These are phyloP conservation scores for Andrena bucephala DNA, from an alignment of 2,888 invertebrate species.

Conservation along the genomic window DNA sequence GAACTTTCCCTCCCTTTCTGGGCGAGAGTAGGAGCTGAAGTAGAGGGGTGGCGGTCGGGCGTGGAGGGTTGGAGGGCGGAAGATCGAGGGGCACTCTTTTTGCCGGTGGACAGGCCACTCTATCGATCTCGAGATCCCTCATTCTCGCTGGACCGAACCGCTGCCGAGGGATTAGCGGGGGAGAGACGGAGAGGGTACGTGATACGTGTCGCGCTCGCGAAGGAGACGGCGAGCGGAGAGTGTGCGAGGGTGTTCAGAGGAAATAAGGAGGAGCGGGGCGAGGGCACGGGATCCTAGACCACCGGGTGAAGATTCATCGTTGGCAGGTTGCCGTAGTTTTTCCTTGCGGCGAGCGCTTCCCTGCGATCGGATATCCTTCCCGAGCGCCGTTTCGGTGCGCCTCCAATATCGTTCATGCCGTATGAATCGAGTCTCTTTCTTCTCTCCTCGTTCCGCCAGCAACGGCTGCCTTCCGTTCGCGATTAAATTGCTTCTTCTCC, in stretches of 20 bases:
- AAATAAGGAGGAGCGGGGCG: slow-evolving; percentile 34
- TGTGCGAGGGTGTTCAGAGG: slow-evolving; percentile 5
- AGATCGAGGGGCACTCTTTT: slow-evolving; percentile 60
- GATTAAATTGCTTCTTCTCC: slow-evolving; percentile 50
- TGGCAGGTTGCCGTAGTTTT: slow-evolving; percentile 71
- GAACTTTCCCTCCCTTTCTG: not conserved
- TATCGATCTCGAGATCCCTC: slow-evolving; percentile 59
- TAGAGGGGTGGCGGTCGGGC: not conserved
- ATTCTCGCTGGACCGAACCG: slow-evolving; percentile 42
- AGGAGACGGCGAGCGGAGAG: slow-evolving; percentile 14
- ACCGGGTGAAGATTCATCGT: slow-evolving; percentile 57
- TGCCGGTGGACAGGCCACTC: slow-evolving; percentile 38
- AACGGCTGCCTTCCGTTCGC: slow-evolving; percentile 6
- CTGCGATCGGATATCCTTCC: slow-evolving; percentile 54
- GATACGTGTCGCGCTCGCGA: slow-evolving; percentile 37
- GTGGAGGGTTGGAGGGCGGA: slow-evolving; percentile 7
- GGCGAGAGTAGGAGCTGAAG: not conserved
- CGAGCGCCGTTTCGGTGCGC: slow-evolving; percentile 47
- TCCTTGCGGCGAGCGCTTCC: slow-evolving; percentile 46
- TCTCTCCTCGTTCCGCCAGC: not conserved
- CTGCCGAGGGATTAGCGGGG: slow-evolving; percentile 39
- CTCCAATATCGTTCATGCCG: slow-evolving; percentile 60
- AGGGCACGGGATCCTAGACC: slow-evolving; percentile 21
- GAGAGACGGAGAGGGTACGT: slow-evolving; percentile 23
- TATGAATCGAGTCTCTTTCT: slow-evolving; percentile 37